Evolutionary conservation across 1,140 invertebrate genomes (phyloP).

Genomic region (Samia ricini): DNA sequence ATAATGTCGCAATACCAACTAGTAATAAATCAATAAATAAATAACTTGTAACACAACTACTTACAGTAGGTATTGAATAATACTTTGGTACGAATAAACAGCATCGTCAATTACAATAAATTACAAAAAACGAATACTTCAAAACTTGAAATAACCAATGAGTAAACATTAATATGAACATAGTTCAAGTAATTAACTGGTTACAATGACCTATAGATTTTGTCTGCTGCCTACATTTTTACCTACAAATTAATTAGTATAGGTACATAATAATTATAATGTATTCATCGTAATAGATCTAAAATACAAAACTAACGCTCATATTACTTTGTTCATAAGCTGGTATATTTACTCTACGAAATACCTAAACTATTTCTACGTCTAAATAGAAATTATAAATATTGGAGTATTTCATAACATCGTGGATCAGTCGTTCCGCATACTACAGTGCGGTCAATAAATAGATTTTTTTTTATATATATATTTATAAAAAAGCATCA

Average conservation of each 20-base stretch:
- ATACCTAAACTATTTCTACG: constrained; percentile 42
- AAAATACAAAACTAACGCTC: constrained; percentile 68
- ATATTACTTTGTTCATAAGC: constrained; percentile 58
- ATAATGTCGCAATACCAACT: constrained; percentile 18
- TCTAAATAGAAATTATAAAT: constrained; percentile 65
- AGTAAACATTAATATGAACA: not conserved
- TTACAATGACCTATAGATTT: constrained; percentile 23
- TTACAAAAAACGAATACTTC: not conserved
- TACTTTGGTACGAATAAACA: constrained; percentile 22
- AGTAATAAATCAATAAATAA: constrained; percentile 13
- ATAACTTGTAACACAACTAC: constrained; percentile 12
- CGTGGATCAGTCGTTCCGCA: constrained; percentile 69
- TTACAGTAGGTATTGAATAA: constrained; percentile 2
- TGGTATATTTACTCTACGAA: constrained; percentile 48
- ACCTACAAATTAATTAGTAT: constrained; percentile 9
- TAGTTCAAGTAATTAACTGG: constrained; percentile 9
- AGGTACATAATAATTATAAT: constrained; percentile 36
- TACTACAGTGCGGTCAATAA: constrained; percentile 65
- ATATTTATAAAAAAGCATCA: constrained; percentile 76
- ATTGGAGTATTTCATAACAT: constrained; percentile 71
- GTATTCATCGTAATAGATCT: constrained; percentile 34
- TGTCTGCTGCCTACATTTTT: constrained; percentile 15
- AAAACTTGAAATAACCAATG: not conserved
- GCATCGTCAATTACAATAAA: constrained; percentile 3
- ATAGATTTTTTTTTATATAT: constrained; percentile 71